phyloP scores from a whole-genome alignment of 2,113 vertebrate species.

The Sigmodon hispidus region DNA sequence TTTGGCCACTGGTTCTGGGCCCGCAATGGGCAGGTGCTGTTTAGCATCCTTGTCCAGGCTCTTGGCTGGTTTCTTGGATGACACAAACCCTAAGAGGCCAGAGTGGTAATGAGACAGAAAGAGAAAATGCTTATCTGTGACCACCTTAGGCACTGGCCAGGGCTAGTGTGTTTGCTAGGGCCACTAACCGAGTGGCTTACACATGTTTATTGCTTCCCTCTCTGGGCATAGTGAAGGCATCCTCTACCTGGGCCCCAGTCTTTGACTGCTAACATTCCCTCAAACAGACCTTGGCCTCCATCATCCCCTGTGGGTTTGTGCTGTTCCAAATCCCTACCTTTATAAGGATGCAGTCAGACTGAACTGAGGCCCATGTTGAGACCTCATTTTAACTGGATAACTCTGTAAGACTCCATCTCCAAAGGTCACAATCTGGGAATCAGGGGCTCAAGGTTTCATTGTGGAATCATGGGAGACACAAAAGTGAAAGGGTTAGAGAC shows the following conservation, averaged over 20 bases:
- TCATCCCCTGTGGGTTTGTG: neutral
- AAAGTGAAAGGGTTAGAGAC: neutral
- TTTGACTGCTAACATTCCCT: neutral
- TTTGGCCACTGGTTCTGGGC: neutral
- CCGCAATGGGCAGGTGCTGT: too few relatives aligned
- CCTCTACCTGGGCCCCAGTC: fast-evolving
- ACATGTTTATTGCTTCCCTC: too few relatives aligned
- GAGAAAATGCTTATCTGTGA: neutral
- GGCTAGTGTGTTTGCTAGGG: neutral
- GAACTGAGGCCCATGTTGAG: neutral
- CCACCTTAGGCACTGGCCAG: neutral
- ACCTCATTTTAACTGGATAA: neutral
- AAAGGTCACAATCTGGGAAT: neutral
- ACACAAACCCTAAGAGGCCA: neutral
- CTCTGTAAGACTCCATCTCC: neutral
- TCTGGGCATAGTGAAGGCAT: neutral
- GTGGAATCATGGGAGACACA: neutral
- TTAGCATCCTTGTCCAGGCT: neutral
- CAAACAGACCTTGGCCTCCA: fast-evolving
- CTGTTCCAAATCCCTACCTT: neutral
- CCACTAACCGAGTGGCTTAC: neutral
- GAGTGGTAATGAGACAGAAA: neutral
- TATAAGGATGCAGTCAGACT: fast-evolving
- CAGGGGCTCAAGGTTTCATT: neutral
- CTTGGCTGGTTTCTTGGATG: neutral